phyloP scores from a whole-genome alignment of 2,113 vertebrate species.

The Nettapus auritus region DNA sequence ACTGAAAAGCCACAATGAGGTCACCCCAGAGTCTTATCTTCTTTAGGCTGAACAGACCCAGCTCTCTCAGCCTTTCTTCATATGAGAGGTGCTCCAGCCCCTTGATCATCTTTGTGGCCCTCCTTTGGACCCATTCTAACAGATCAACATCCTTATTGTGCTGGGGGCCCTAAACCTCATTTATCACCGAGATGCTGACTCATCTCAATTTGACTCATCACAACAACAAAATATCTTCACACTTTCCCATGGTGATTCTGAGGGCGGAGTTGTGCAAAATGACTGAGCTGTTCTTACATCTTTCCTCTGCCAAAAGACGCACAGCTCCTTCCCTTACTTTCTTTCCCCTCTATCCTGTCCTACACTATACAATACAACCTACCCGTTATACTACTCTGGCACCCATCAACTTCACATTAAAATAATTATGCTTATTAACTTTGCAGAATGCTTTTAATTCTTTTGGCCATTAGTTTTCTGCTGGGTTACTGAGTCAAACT shows the following conservation, averaged over 20 bases:
- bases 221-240: not conserved
- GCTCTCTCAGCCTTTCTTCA: too few species aligned
- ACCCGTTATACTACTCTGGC: not conserved
- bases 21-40: too few species aligned
- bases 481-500: not conserved
- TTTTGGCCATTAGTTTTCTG: not conserved
- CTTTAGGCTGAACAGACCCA: too few species aligned
- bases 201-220: not conserved
- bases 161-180: not conserved
- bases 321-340: not conserved
- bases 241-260: not conserved
- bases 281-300: not conserved
- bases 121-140: too few species aligned
- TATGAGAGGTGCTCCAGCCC: too few species aligned
- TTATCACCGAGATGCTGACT: not conserved
- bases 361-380: too few species aligned
- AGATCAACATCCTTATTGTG: too few species aligned
- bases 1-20: too few species aligned
- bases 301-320: not conserved
- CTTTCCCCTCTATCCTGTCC: not conserved
- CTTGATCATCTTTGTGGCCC: too few species aligned
- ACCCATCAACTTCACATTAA: not conserved
- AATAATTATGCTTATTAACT: not conserved
- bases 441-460: not conserved
- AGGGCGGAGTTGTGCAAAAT: not conserved